Conservation (phyloP, 2,888 invertebrate genomes). For the Teinopalpus imperialis region DNA sequence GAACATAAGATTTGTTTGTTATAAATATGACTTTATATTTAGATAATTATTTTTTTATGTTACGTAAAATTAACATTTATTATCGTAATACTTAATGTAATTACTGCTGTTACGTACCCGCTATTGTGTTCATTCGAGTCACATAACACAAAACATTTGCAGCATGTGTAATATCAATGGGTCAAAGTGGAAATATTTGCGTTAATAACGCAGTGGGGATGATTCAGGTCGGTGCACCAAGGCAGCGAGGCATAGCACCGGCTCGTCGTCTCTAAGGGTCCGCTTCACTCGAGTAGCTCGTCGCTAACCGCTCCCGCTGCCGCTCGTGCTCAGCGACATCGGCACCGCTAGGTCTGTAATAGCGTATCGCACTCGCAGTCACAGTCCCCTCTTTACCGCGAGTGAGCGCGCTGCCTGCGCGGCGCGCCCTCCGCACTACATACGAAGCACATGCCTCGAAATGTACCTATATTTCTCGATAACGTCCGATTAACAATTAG, state of each 20-base stretch:
- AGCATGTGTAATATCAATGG: slow-evolving; percentile 30
- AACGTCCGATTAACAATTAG: slow-evolving; percentile 64
- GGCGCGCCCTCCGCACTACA: slow-evolving; percentile 64
- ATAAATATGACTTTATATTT: no score
- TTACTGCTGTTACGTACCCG: background rate
- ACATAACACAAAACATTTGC: background rate
- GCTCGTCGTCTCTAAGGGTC: slow-evolving; percentile 11
- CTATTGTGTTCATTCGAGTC: no score
- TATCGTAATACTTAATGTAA: no score
- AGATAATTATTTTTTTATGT: no score
- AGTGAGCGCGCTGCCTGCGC: slow-evolving; percentile 77
- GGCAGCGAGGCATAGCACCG: slow-evolving; percentile 39
- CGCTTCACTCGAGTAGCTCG: slow-evolving; percentile 16
- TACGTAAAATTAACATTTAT: no score
- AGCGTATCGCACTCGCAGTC: slow-evolving; percentile 47
- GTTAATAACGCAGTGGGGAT: slow-evolving; percentile 51
- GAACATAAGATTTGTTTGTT: no score
- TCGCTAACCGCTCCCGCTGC: slow-evolving; percentile 23
- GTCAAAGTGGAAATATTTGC: slow-evolving; percentile 26
- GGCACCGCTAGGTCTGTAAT: no score
- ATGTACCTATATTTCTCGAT: slow-evolving; percentile 68
- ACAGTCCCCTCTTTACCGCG: slow-evolving; percentile 76
- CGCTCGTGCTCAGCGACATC: slow-evolving; percentile 36
- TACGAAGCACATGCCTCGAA: slow-evolving; percentile 69
- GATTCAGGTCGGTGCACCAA: slow-evolving; percentile 69